Evolutionary conservation across 1,140 invertebrate genomes (phyloP), one percentile per base, ranked within the genome.

Genomic region (Plectus sambesii): DNA sequence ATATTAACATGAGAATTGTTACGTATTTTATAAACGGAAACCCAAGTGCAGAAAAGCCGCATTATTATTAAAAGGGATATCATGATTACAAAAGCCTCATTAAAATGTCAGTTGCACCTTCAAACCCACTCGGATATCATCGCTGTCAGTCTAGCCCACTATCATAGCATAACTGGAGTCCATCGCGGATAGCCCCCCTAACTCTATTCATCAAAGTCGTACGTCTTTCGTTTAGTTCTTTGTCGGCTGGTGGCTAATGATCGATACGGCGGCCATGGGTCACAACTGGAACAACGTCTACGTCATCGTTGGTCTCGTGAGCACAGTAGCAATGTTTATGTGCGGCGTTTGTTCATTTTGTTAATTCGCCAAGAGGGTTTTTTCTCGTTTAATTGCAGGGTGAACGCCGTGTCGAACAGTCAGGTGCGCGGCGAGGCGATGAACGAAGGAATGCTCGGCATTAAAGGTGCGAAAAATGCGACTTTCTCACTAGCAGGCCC

Each of bases 161-260:
- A n/a, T n/a, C n/a, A n/a, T n/a, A n/a, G n/a, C n/a, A n/a, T n/a
- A n/a, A n/a, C n/a, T n/a, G n/a, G n/a, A n/a, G n/a, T n/a, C n/a
- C n/a, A n/a, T n/a, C n/a, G n/a, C n/a, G n/a, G n/a, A n/a, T n/a
- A n/a, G n/a, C n/a, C n/a, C n/a, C n/a, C n/a, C n/a, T n/a, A n/a
- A n/a, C n/a, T n/a, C n/a, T n/a, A n/a, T n/a, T n/a, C n/a, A n/a
- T n/a, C n/a, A n/a, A n/a, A n/a, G n/a, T n/a, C n/a, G n/a, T n/a
- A n/a, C n/a, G n/a, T n/a, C 9, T 39, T 40, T 58, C 17, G 9
- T 60, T 56, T 59, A 61, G 88, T 96, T 96, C 73, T 92, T 87
- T 61, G 74, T 80, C 51, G 92, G 89, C 27, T 96, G 92, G 89
- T 98, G 93, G 92, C 80, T 92, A 42, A 83, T 92, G 41, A 93